Evolutionary conservation across 1,140 invertebrate species (phyloP).

Genomic region (Andricus grossulariae): DNA sequence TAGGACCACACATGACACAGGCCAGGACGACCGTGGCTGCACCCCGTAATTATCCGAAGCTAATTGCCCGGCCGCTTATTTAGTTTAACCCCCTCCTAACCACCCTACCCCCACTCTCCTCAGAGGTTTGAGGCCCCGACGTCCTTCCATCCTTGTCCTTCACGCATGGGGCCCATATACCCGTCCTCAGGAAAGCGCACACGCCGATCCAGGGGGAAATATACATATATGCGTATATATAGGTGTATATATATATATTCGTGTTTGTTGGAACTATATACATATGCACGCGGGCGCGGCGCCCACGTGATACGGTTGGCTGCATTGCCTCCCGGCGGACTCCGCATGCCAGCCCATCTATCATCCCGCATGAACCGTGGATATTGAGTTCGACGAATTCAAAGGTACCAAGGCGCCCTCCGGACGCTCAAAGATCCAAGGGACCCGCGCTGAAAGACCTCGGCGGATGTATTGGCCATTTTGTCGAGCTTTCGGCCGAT

Average conservation of each 20-base stretch:
- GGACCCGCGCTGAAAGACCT: conserved; percentile 27
- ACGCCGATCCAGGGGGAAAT: neutral
- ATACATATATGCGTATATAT: neutral
- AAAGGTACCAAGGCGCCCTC: conserved; percentile 17
- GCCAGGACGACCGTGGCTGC: conserved; percentile 40
- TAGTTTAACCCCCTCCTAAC: conserved; percentile 9
- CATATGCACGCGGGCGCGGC: conserved; percentile 2
- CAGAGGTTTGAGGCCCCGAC: neutral
- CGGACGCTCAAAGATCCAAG: conserved; percentile 27
- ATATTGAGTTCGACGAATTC: conserved; percentile 41
- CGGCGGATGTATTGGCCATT: conserved; percentile 16
- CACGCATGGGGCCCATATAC: too few relatives aligned
- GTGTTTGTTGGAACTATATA: conserved; percentile 28
- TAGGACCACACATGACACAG: conserved; percentile 52
- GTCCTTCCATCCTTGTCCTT: neutral
- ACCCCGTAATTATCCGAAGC: conserved; percentile 54
- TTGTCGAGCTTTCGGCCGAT: conserved; percentile 21
- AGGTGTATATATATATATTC: conserved; percentile 32
- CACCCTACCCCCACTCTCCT: neutral
- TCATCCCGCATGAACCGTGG: conserved; percentile 40
- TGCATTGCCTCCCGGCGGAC: conserved; percentile 30
- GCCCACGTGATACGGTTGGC: conserved; percentile 43
- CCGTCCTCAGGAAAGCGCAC: neutral
- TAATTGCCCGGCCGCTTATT: conserved; percentile 55
- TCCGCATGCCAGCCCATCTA: conserved; percentile 40